phyloP scores from a whole-genome alignment of 2,888 invertebrate genomes.

The Scrobipalpa atriplicella region DNA sequence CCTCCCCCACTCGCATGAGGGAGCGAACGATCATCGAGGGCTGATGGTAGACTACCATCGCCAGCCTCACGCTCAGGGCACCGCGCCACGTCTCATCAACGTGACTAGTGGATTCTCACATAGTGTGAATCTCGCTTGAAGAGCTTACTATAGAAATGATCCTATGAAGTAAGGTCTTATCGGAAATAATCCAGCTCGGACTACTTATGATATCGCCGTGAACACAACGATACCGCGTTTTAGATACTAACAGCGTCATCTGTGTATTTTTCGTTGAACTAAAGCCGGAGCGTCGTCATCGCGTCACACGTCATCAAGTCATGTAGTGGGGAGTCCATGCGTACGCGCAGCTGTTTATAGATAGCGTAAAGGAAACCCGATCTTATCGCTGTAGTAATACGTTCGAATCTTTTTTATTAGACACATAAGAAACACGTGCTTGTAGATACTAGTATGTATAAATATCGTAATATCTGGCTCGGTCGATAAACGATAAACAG shows the following conservation, averaged over 20 bases:
- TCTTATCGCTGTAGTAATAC: neutral
- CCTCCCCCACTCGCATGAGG: slow-evolving; percentile 33
- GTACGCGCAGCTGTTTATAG: slow-evolving; percentile 15
- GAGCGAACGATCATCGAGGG: slow-evolving; percentile 48
- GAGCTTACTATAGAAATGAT: slow-evolving; percentile 36
- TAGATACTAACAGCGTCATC: slow-evolving; percentile 25
- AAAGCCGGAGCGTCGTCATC: neutral
- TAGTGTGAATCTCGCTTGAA: slow-evolving; percentile 34
- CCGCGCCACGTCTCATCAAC: slow-evolving; percentile 47
- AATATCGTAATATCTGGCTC: too few species aligned
- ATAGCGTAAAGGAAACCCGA: neutral
- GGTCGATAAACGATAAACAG: too few species aligned
- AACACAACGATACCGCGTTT: slow-evolving; percentile 29
- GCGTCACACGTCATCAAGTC: neutral
- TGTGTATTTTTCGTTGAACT: slow-evolving; percentile 8
- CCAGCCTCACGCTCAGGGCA: slow-evolving; percentile 40
- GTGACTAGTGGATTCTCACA: slow-evolving; percentile 40
- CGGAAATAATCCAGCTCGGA: neutral
- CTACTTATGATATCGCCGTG: neutral
- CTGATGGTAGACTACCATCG: slow-evolving; percentile 37
- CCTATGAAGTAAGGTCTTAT: slow-evolving; percentile 43
- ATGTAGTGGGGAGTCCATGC: neutral
- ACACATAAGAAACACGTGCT: neutral
- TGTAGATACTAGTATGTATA: too few species aligned
- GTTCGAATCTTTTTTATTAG: neutral